Base-by-base conservation (phyloP, 2,797 vertebrate genomes). In the Tapirus indicus region DNA sequence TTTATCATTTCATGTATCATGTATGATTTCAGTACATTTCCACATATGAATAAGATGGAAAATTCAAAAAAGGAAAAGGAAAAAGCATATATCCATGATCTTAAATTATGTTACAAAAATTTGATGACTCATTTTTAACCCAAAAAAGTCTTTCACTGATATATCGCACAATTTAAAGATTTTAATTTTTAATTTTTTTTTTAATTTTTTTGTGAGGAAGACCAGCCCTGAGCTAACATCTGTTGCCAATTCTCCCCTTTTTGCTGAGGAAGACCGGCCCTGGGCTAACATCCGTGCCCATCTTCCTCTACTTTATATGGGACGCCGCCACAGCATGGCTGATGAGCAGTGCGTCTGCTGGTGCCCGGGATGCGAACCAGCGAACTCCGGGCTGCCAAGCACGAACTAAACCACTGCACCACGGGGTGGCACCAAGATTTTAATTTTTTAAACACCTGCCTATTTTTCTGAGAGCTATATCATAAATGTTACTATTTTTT, bases 101-200 rank as follows among this genome's bases (percentile, higher is more conserved):
- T 80, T 85, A 75, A 83, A 77, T 44, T 93, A 16, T 3, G 1
- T 25, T 91, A 87, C 2, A 79, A 95, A 89, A 97, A 56, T 66
- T 85, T 41, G 78, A 54, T 68, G 60, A 13, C 35, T 56, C 13
- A 68, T 23, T 64, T 78, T 85, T 94, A 35, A 92, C 18, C 8
- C 6, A 69, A 71, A 69, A 86, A 72, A 27, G 11, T 83, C 7
- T 87, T 95, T 74, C 60, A 88, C 16, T 13, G 14, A 54, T 88
- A 35, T 12, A 54, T 6, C 49, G 79, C 35, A 77, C 2, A 62
- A 89, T 68, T 60, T 78, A 58, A 69, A 25, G 9, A 47, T 54
- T 80, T 93, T 84, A 74, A 71, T 32, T 74, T 60, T 38, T 38
- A n/a, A n/a, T 38, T 38, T 38, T 38, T 38, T 38, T 38, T 38